Evolutionary conservation across 2,797 vertebrate species (phyloP).

Genomic region (Eulemur coronatus): DNA sequence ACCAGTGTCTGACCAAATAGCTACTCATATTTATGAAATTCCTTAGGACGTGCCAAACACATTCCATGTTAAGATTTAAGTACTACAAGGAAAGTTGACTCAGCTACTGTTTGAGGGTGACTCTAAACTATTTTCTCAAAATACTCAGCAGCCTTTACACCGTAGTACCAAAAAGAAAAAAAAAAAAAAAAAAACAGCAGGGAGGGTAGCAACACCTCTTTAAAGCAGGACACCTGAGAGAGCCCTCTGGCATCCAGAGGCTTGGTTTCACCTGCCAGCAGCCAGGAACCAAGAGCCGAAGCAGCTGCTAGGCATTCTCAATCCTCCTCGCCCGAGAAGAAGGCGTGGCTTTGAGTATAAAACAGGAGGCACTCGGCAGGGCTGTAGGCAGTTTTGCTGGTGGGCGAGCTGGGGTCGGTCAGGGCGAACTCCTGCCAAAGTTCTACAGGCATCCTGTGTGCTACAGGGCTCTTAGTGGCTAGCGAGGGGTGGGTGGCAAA

Average conservation of each 20-base stretch:
- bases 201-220: neutral
- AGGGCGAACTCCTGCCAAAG: accelerated
- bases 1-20: neutral
- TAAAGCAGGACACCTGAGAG: neutral
- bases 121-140: neutral
- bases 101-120: neutral
- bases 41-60: neutral
- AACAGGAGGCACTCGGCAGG: accelerated
- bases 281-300: neutral
- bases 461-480: neutral
- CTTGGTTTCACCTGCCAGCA: neutral
- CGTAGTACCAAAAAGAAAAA: neutral
- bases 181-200: too few species aligned
- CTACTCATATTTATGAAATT: neutral
- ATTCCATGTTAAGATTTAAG: neutral
- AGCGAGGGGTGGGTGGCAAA: neutral
- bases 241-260: accelerated
- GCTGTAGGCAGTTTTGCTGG: accelerated
- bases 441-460: accelerated
- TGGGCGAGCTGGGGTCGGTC: accelerated
- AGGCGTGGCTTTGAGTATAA: neutral
- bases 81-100: neutral
- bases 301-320: neutral
- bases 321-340: neutral
- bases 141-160: neutral